Evolutionary conservation across 2,797 vertebrate species (phyloP).

Genomic region (Myotis findleyi): DNA sequence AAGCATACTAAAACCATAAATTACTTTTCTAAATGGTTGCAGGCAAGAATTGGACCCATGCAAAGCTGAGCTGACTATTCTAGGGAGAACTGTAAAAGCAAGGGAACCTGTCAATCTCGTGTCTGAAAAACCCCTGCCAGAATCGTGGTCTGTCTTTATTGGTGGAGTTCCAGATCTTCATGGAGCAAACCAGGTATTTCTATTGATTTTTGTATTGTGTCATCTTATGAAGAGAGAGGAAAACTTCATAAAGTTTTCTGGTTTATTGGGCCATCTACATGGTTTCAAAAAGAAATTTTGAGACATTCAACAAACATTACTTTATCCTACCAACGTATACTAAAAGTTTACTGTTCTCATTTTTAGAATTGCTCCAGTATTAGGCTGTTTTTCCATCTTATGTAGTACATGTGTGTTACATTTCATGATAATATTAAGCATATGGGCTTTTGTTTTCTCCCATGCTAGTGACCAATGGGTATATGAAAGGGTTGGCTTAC

Average conservation of each 20-base stretch:
- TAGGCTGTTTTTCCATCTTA: neutral
- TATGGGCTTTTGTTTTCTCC: neutral
- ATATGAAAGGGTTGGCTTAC: neutral
- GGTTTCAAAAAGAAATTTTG: neutral
- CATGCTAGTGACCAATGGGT: neutral
- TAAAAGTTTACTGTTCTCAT: neutral
- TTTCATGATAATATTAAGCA: neutral
- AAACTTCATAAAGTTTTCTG: neutral
- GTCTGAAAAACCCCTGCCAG: slow-evolving; percentile 78
- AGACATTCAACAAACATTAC: neutral
- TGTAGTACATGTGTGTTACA: neutral
- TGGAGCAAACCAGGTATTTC: slow-evolving; percentile 86
- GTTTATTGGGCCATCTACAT: neutral
- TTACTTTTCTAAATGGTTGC: slow-evolving; percentile 75
- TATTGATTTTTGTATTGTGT: neutral
- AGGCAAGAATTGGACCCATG: slow-evolving; percentile 91
- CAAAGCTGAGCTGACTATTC: slow-evolving; percentile 89
- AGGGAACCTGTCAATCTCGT: slow-evolving; percentile 83
- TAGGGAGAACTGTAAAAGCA: slow-evolving; percentile 82
- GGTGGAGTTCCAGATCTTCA: slow-evolving; percentile 89
- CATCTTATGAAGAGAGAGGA: neutral
- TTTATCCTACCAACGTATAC: neutral
- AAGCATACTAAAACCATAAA: slow-evolving; percentile 58
- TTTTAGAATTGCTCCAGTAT: neutral
- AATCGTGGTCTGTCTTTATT: slow-evolving; percentile 88